These are phyloP conservation scores for Aplocera efformata DNA, from an alignment of 2,888 invertebrate species.

Conservation along the genomic window DNA sequence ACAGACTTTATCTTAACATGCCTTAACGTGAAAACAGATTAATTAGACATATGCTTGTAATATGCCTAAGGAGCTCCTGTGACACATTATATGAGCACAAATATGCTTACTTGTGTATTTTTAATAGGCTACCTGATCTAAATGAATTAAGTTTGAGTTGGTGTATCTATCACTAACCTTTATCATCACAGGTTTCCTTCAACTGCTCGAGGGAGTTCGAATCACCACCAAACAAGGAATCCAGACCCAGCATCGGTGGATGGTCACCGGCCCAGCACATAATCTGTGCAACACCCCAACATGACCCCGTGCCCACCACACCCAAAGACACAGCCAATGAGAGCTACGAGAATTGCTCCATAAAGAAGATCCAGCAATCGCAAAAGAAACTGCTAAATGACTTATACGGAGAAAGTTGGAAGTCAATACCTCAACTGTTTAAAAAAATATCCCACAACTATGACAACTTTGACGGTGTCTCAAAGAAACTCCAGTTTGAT, in stretches of 20 bases:
- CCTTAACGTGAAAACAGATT: no score
- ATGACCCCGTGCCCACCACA: constrained; percentile 54
- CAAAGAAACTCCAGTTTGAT: constrained; percentile 60
- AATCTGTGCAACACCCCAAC: constrained; percentile 57
- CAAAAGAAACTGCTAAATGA: constrained; percentile 70
- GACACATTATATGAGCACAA: no score
- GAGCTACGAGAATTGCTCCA: constrained; percentile 61
- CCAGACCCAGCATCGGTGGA: constrained; percentile 53
- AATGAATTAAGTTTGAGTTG: no score
- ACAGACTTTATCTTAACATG: no score
- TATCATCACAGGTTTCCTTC: constrained; percentile 55
- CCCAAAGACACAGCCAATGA: constrained; percentile 62
- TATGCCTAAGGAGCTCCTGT: no score
- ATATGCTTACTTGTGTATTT: no score
- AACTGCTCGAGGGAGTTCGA: constrained; percentile 45
- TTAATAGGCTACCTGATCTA: no score
- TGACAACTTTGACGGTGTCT: constrained; percentile 45
- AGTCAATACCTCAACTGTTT: constrained; percentile 67
- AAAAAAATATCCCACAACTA: constrained; percentile 52
- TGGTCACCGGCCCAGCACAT: constrained; percentile 72
- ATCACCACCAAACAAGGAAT: constrained; percentile 26
- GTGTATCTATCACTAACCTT: no score
- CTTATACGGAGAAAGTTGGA: constrained; percentile 80
- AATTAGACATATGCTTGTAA: no score
- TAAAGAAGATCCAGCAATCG: constrained; percentile 61